Conservation (phyloP, 2,113 vertebrate species). For the Apodemus sylvaticus region DNA sequence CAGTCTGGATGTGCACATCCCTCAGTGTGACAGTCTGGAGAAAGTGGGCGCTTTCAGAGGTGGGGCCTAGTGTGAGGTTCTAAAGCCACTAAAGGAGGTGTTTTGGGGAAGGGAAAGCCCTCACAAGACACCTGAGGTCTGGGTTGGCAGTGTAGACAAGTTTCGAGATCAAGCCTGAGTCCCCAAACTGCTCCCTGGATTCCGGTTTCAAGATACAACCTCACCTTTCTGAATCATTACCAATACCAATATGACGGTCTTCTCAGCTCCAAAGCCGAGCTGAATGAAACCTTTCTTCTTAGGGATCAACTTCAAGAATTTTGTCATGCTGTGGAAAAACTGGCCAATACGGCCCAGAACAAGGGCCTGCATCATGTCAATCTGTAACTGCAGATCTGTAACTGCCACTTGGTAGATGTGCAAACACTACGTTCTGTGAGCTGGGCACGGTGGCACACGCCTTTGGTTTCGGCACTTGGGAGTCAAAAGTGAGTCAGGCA, state of each 20-base stretch:
- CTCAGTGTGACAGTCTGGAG: neutral
- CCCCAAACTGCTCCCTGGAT: neutral
- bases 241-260: neutral
- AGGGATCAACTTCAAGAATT: neutral
- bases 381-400: neutral
- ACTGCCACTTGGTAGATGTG: neutral
- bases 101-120: neutral
- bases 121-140: neutral
- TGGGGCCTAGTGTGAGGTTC: too few relatives aligned
- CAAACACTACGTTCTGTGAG: neutral
- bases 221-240: neutral
- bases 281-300: neutral
- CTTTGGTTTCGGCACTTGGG: too few relatives aligned
- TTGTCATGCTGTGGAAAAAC: neutral
- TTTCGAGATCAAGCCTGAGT: neutral
- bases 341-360: too few relatives aligned
- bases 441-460: too few relatives aligned
- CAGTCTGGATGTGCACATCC: too few relatives aligned
- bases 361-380: fast-evolving
- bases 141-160: neutral
- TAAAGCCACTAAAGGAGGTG: neutral
- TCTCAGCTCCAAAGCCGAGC: neutral
- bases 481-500: too few relatives aligned
- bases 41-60: neutral
- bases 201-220: neutral